Conservation (phyloP, 2,113 vertebrate species). For the Pelusios castaneus region DNA sequence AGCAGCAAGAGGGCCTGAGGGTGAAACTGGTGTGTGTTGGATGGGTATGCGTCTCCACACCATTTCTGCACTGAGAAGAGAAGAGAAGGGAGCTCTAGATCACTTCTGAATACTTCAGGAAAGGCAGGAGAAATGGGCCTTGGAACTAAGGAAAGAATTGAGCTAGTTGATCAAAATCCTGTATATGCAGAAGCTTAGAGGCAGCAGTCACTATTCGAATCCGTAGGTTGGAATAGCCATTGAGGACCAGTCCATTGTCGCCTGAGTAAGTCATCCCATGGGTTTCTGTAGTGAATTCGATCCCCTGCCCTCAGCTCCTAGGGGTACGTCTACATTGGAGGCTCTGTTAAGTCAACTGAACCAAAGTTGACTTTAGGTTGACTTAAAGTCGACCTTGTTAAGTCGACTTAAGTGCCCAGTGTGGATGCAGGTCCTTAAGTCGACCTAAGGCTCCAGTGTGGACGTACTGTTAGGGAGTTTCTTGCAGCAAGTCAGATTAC, state of each 20-base stretch:
- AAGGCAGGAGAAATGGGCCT: neutral
- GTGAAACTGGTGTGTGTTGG: no score
- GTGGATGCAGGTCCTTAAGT: no score
- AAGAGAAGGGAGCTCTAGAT: neutral
- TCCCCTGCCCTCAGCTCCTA: rapidly evolving
- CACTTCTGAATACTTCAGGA: neutral
- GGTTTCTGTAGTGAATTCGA: neutral
- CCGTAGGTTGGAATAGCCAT: neutral
- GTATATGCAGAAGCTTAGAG: neutral
- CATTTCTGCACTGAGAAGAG: neutral
- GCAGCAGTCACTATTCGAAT: neutral
- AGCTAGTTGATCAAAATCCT: neutral
- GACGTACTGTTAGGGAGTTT: no score
- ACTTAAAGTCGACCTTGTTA: no score
- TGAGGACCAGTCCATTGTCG: neutral
- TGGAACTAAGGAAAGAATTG: neutral
- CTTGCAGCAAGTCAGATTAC: neutral
- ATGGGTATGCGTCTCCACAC: neutral
- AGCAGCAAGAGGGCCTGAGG: neutral
- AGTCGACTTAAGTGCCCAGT: no score
- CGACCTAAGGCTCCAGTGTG: no score
- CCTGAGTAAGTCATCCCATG: neutral
- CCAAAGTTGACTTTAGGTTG: no score
- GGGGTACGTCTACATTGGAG: no score
- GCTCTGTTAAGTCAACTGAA: no score